phyloP scores from a whole-genome alignment of 1,140 invertebrate genomes.

The Drosophila pseudoobscura region DNA sequence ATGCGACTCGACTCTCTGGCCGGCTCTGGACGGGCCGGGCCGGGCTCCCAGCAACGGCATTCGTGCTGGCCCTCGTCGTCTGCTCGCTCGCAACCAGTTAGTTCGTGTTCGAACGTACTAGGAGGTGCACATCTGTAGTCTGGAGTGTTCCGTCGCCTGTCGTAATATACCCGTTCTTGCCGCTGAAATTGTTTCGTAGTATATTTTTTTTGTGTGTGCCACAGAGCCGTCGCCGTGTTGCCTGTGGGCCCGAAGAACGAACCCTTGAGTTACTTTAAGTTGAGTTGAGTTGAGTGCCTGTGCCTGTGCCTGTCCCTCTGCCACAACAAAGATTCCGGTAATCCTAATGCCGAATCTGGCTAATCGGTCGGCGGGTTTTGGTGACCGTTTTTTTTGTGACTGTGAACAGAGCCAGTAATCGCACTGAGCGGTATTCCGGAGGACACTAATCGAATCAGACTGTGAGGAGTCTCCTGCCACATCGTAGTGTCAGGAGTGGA shows the following conservation, averaged over 20 bases:
- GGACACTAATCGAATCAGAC: conserved; percentile 27
- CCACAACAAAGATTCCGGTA: conserved; percentile 28
- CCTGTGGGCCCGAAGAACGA: conserved; percentile 8
- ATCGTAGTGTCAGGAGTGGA: conserved; percentile 15
- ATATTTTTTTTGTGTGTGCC: conserved; percentile 25
- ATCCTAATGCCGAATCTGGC: conserved; percentile 66
- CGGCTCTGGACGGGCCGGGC: conserved; percentile 14
- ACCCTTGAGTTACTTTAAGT: too few relatives aligned
- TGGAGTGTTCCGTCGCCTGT: conserved; percentile 28
- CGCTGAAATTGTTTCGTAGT: conserved; percentile 22
- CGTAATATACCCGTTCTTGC: conserved; percentile 22
- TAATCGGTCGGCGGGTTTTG: conserved; percentile 53
- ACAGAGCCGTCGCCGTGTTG: conserved; percentile 46
- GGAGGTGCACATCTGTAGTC: conserved; percentile 71
- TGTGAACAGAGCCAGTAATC: conserved; percentile 52
- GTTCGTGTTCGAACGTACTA: conserved; percentile 77
- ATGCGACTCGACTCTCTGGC: conserved; percentile 28
- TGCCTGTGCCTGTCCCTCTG: too few relatives aligned
- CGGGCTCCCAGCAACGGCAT: conserved; percentile 62
- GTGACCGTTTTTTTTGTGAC: conserved; percentile 17
- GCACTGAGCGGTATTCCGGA: conserved; percentile 3
- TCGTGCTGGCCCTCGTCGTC: conserved; percentile 49
- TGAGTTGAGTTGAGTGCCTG: too few relatives aligned
- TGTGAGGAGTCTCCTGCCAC: conserved; percentile 7
- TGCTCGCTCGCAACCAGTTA: conserved; percentile 67